Base-by-base conservation (phyloP, 2,113 vertebrate genomes). In the Crotophaga sulcirostris region DNA sequence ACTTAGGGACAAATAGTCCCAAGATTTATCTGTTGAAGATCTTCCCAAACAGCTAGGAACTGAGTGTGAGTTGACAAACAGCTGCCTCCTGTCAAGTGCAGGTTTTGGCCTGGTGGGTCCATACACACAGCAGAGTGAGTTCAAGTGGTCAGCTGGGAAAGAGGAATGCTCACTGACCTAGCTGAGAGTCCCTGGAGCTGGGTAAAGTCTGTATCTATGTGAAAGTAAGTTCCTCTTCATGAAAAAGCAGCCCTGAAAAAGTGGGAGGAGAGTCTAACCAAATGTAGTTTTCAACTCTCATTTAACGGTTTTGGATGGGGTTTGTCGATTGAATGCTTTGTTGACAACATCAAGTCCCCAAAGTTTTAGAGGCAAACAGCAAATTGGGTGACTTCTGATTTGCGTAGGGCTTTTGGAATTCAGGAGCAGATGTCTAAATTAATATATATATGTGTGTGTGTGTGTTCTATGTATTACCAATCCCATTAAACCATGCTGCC, bases 381-480 rank as follows among this genome's bases (percentile, higher is more conserved):
- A 82, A 89, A 66, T 62, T n/a, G 42, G 69, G 45, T 64, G 24
- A 20, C 52, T 76, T 31, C 66, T 73, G 44, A 68, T 91, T 84
- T 34, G 2, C 7, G 1, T 31, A 90, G 56, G 91, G 90, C 33
- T 54, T 62, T 18, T 63, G 83, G 75, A 94, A 84, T 96, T 95
- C 91, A 86, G 91, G 94, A 94, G 69, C 85, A 96, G 84, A 93
- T 74, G 95, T 96, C 89, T 82, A 94, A 97, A 96, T 94, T 94
- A 97, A 97, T 96, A 94, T 84, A 93, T 38, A 33, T 92, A 84
- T 90, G 59, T 90, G 67, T 84, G 92, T 38, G 29, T 92, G 84
- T 90, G 59, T 90, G 67, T 90, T 97, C 90, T 89, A 84, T 83
- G 90, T 96, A 96, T 98, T 96, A 98, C 97, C 96, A 95, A 81